Evolutionary conservation across 2,797 vertebrate species (phyloP).

Genomic region (Hozukius guyotensis): DNA sequence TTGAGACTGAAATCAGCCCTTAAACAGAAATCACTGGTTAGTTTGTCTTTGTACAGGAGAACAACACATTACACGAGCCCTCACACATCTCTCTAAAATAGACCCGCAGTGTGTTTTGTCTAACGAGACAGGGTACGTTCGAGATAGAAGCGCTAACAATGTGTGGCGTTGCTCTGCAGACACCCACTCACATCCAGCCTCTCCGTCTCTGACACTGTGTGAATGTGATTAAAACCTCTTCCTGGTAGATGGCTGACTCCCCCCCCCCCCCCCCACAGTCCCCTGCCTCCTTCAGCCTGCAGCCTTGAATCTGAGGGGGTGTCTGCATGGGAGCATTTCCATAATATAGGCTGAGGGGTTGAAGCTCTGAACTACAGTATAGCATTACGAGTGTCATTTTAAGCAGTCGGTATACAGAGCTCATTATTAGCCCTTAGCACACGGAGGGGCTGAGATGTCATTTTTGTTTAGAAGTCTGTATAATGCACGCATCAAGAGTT

Average conservation of each 20-base stretch:
- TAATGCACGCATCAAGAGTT: neutral
- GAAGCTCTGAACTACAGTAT: neutral
- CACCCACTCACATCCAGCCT: slow-evolving; percentile 36
- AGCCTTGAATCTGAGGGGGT: slow-evolving; percentile 18
- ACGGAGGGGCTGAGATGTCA: neutral
- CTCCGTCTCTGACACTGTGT: slow-evolving; percentile 25
- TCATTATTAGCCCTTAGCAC: neutral
- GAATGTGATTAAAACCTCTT: slow-evolving; percentile 39
- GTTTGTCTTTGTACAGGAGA: neutral
- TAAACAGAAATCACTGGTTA: neutral
- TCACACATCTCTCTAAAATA: neutral
- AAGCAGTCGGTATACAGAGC: neutral
- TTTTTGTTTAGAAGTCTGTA: neutral
- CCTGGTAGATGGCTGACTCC: slow-evolving; percentile 6
- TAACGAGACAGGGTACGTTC: slow-evolving; percentile 12
- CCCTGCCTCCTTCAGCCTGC: slow-evolving; percentile 11
- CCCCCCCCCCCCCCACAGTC: neutral
- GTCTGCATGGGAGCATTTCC: slow-evolving; percentile 2
- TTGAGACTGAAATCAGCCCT: neutral
- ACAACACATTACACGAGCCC: neutral
- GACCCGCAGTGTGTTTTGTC: slow-evolving; percentile 1
- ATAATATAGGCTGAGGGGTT: neutral
- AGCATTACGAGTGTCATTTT: neutral
- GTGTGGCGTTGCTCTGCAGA: slow-evolving; percentile 19
- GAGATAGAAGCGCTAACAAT: slow-evolving; percentile 21